Percentiles rank a stretch among this genome's conserved stretches.
Evolutionary conservation across 2,888 invertebrate genomes (phyloP).

Genomic region (Lepidocyrtoides sp.): DNA sequence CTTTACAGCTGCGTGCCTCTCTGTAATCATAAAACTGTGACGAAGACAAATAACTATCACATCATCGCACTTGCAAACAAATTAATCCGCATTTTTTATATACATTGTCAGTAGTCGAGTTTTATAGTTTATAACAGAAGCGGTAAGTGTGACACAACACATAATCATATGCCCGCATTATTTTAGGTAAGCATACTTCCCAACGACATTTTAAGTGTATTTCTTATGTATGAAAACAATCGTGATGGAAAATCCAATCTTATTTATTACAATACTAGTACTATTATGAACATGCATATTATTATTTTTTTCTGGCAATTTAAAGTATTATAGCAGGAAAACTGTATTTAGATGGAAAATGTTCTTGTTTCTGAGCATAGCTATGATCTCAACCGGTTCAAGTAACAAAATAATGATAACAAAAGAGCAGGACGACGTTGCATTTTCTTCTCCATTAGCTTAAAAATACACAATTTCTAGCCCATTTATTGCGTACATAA

Average conservation of each 20-base stretch:
- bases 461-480: constrained; percentile 76
- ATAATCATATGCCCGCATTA: constrained; percentile 64
- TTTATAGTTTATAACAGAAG: constrained; percentile 4
- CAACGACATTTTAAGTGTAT: constrained; percentile 49
- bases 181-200: constrained; percentile 54
- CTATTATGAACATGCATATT: constrained; percentile 36
- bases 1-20: constrained; percentile 79
- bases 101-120: constrained; percentile 9
- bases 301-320: constrained; percentile 36
- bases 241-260: constrained; percentile 60
- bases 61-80: constrained; percentile 81
- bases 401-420: constrained; percentile 49
- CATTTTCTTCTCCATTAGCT: constrained; percentile 38
- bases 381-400: constrained; percentile 60
- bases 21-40: constrained; percentile 71
- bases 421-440: constrained; percentile 24
- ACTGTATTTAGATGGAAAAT: constrained; percentile 56
- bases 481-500: constrained; percentile 79
- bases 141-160: constrained; percentile 14
- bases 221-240: constrained; percentile 58
- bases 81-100: constrained; percentile 62
- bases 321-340: constrained; percentile 47
- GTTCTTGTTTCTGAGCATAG: constrained; percentile 58
- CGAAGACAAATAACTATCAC: constrained; percentile 80
- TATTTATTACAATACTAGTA: constrained; percentile 10